A percentile compares a stretch with the other conserved stretches of the same genome.
phyloP scores from a whole-genome alignment of 2,888 invertebrate species.

The Carterocephalus palaemon region DNA sequence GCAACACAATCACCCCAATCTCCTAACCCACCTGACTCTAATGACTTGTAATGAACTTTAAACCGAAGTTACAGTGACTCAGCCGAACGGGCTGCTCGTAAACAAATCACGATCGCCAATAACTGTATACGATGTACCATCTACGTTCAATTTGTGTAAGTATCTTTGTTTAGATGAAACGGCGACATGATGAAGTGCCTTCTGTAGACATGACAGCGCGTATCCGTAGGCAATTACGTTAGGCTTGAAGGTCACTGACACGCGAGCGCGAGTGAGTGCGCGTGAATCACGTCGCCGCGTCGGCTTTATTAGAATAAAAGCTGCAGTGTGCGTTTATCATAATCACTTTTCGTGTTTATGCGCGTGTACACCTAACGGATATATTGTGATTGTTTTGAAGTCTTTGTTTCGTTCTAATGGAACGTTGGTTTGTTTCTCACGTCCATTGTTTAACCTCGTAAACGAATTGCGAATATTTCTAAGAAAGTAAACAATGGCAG shows the following conservation, averaged over 20 bases:
- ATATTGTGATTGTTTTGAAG: conserved; percentile 24
- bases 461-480: conserved; percentile 23
- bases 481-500: conserved; percentile 19
- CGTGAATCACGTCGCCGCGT: conserved; percentile 56
- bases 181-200: conserved; percentile 50
- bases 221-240: conserved; percentile 57
- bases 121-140: neutral
- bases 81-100: conserved; percentile 6
- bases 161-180: conserved; percentile 46
- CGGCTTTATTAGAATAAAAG: conserved; percentile 50
- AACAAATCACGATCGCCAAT: conserved; percentile 2
- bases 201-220: conserved; percentile 42
- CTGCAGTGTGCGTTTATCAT: conserved; percentile 26
- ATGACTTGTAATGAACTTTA: conserved; percentile 34
- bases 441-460: conserved; percentile 25
- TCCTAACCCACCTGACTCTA: conserved; percentile 39
- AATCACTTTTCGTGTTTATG: conserved; percentile 17
- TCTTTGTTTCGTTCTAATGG: conserved; percentile 22
- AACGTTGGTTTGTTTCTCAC: conserved; percentile 22
- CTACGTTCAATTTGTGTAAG: conserved; percentile 25
- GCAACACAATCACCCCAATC: conserved; percentile 51
- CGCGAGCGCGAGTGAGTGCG: conserved; percentile 37
- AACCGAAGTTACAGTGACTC: conserved; percentile 25
- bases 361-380: conserved; percentile 16
- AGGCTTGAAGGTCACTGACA: conserved; percentile 72